These are phyloP conservation scores for Myiotriccus ornatus DNA, from an alignment of 2,797 vertebrate species.

Conservation along the genomic window DNA sequence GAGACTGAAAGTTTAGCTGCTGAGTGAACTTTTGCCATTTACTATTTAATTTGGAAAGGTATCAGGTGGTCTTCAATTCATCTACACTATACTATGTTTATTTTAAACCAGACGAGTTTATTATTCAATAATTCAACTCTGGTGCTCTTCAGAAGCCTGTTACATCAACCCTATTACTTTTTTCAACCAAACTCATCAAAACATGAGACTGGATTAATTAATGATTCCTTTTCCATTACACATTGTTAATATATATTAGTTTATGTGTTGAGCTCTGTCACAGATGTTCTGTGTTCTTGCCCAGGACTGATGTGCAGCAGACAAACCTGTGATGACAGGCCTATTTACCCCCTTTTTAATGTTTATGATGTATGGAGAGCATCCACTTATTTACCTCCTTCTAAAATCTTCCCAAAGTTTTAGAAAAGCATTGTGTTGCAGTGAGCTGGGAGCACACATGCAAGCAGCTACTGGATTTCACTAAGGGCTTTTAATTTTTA, in stretches of 20 bases:
- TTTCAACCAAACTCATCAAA: not conserved
- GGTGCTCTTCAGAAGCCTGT: not conserved
- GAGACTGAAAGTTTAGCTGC: not conserved
- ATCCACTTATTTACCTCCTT: not conserved
- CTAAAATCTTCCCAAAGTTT: not conserved
- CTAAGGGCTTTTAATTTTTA: constrained; percentile 14
- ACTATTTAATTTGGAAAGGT: not conserved
- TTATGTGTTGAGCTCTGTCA: not conserved
- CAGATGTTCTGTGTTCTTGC: not conserved
- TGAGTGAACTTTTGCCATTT: not conserved
- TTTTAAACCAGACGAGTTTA: constrained; percentile 4
- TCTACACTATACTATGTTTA: not conserved
- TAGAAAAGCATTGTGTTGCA: not conserved
- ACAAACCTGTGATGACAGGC: not conserved
- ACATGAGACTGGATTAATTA: not conserved
- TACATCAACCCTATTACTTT: not conserved
- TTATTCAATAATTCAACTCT: not conserved
- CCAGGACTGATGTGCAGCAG: not conserved
- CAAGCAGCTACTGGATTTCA: not conserved
- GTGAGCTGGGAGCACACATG: not conserved
- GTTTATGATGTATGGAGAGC: not conserved
- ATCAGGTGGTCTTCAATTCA: not conserved
- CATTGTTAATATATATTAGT: not conserved
- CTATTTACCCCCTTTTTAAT: not conserved
- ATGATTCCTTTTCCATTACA: not conserved